Conservation (phyloP, 2,113 vertebrate species). For the Leucopsar rothschildi region DNA sequence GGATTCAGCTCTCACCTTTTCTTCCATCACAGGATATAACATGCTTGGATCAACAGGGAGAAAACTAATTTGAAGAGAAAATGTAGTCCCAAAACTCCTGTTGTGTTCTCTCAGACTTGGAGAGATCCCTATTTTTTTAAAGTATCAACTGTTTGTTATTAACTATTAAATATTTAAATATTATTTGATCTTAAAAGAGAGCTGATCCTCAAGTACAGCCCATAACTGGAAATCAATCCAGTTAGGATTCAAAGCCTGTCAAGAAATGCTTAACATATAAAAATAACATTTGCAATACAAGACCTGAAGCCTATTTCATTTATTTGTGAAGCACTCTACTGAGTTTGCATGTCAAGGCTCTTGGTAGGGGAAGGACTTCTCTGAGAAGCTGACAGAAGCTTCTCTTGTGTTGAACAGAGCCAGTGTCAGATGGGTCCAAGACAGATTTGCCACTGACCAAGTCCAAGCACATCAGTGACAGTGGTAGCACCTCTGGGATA, state of each 20-base stretch:
- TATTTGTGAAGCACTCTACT: background rate
- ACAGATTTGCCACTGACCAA: background rate
- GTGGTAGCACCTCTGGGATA: background rate
- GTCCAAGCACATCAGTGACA: background rate
- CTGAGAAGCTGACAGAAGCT: background rate
- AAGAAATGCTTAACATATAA: background rate
- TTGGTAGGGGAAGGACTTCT: background rate
- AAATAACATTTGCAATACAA: rapidly evolving
- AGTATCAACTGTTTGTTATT: background rate
- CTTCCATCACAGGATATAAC: background rate
- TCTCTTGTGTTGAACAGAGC: background rate
- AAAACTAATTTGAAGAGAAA: background rate
- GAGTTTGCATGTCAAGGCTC: background rate
- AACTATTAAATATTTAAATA: background rate
- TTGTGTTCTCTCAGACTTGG: background rate
- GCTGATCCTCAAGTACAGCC: background rate
- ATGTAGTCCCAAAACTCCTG: background rate
- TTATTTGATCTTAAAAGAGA: background rate
- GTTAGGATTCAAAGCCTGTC: background rate
- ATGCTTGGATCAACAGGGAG: background rate
- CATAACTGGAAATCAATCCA: background rate
- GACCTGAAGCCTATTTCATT: background rate
- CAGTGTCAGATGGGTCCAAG: background rate
- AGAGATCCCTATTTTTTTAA: background rate
- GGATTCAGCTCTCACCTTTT: background rate